These are phyloP conservation scores for Andrena chrysosceles DNA, from an alignment of 2,888 invertebrate genomes.

Conservation along the genomic window DNA sequence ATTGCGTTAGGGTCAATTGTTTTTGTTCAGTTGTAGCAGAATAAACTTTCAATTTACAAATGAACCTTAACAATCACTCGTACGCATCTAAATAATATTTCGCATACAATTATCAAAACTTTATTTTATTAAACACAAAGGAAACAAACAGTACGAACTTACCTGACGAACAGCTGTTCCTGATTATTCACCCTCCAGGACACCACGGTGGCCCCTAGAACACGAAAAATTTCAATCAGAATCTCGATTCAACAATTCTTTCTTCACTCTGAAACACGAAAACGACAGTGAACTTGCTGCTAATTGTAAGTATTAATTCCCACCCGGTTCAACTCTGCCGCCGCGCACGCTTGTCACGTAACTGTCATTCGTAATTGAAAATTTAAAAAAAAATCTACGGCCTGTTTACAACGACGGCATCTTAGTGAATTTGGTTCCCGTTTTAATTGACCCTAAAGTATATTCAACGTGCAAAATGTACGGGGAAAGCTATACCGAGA, in stretches of 20 bases:
- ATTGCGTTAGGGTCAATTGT: background rate
- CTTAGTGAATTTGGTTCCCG: too few relatives aligned
- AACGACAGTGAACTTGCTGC: conserved; percentile 1
- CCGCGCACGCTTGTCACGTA: conserved; percentile 23
- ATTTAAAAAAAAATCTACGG: conserved; percentile 31
- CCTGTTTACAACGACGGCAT: conserved; percentile 38
- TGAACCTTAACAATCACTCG: background rate
- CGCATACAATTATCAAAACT: background rate
- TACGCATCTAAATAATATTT: background rate
- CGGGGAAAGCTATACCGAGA: background rate
- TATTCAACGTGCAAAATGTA: background rate
- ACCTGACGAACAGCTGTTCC: conserved; percentile 98
- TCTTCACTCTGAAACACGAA: background rate
- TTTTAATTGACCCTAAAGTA: background rate
- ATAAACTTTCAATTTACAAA: background rate
- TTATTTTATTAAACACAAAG: background rate
- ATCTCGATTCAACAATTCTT: conserved; percentile 27
- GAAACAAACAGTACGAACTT: conserved; percentile 81
- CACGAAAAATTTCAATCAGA: conserved; percentile 73
- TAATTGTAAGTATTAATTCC: background rate
- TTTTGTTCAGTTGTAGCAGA: background rate
- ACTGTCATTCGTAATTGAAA: conserved; percentile 22
- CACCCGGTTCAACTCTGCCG: conserved; percentile 1
- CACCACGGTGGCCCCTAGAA: conserved; percentile 97
- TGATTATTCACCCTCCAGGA: conserved; percentile 98